A percentile compares a stretch with the other conserved stretches of the same genome.
Conservation (phyloP, 2,797 vertebrate genomes). For the Lophura swinhoii region DNA sequence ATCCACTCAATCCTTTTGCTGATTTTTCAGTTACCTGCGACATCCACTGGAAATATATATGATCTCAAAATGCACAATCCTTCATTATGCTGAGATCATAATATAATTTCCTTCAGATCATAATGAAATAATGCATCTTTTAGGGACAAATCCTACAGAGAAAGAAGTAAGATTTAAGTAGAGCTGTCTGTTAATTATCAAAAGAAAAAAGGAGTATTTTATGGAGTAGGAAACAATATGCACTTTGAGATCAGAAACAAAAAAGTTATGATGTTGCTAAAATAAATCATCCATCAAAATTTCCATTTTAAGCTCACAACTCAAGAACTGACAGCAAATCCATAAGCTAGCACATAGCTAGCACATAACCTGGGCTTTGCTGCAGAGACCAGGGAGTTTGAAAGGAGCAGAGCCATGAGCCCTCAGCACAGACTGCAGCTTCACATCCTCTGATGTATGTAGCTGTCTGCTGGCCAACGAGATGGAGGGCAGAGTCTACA, state of each 20-base stretch:
- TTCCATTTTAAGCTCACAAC: constrained; percentile 30
- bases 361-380: too few relatives aligned
- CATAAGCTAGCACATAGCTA: not conserved
- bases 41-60: not conserved
- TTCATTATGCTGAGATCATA: not conserved
- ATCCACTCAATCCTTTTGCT: not conserved
- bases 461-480: not conserved
- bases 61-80: not conserved
- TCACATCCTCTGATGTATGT: not conserved
- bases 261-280: not conserved
- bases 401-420: constrained; percentile 3
- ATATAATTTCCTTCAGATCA: constrained; percentile 10
- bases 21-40: not conserved
- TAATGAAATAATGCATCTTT: constrained; percentile 9
- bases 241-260: constrained; percentile 13
- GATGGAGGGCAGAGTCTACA: not conserved
- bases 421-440: not conserved
- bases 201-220: constrained; percentile 27
- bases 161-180: not conserved
- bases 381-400: not conserved
- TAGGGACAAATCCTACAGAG: not conserved
- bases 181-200: constrained; percentile 17
- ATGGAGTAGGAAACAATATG: not conserved
- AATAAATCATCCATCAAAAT: constrained; percentile 17
- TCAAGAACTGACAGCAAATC: not conserved